A percentile compares a stretch with the other conserved stretches of the same genome.
Evolutionary conservation across 2,113 vertebrate genomes (phyloP).

Genomic region (Planiliza haematocheilus): DNA sequence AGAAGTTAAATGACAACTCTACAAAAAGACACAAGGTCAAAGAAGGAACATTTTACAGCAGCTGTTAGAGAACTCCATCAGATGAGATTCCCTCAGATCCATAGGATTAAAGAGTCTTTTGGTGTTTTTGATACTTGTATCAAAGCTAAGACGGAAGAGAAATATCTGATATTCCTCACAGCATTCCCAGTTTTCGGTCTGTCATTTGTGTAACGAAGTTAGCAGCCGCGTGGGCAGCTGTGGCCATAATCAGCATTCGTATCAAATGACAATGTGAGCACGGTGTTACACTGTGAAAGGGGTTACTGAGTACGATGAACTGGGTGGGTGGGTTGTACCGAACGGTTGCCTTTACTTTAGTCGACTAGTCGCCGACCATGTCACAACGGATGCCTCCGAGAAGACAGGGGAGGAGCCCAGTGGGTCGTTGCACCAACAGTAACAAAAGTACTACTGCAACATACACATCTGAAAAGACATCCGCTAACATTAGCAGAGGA

Average conservation of each 20-base stretch:
- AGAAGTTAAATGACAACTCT: neutral
- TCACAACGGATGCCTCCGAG: too few species aligned
- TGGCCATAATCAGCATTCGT: neutral
- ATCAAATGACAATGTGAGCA: slow-evolving; percentile 6
- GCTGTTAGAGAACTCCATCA: slow-evolving; percentile 2
- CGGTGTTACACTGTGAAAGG: neutral
- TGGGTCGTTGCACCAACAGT: too few species aligned
- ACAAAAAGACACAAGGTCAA: slow-evolving; percentile 8
- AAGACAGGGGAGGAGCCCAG: too few species aligned
- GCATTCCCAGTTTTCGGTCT: neutral
- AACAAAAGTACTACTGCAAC: too few species aligned
- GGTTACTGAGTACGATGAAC: neutral
- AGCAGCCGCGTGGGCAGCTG: neutral
- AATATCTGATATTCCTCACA: slow-evolving; percentile 14
- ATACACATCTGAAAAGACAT: too few species aligned
- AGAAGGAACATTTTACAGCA: slow-evolving; percentile 6
- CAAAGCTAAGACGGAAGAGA: slow-evolving; percentile 27
- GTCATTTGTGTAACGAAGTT: slow-evolving; percentile 12
- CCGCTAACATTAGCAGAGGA: too few species aligned
- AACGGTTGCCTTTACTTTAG: too few species aligned
- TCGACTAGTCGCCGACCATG: too few species aligned
- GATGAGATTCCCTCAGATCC: slow-evolving; percentile 3
- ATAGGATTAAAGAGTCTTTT: slow-evolving; percentile 21
- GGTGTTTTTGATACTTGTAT: slow-evolving; percentile 21
- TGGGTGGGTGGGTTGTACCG: too few species aligned